A percentile compares a stretch with the other conserved stretches of the same genome.
Conservation (phyloP, 2,113 vertebrate species). For the Lycaon pictus region DNA sequence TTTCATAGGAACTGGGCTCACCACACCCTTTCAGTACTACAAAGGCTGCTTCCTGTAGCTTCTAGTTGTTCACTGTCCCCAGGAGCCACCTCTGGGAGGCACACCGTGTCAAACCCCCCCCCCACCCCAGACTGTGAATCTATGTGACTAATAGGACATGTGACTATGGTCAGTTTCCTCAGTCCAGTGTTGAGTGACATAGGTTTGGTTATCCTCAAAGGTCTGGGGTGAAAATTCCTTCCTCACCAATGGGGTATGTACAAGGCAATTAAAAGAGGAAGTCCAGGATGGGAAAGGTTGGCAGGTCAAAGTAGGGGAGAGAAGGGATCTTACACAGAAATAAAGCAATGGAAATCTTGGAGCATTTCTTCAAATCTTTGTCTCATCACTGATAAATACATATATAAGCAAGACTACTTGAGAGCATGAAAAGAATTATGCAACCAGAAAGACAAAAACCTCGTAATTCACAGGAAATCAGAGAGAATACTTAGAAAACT, state of each 20-base stretch:
- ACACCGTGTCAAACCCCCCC: too few relatives aligned
- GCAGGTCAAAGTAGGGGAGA: neutral
- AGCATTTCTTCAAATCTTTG: neutral
- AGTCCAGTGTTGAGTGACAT: neutral
- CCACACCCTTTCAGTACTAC: neutral
- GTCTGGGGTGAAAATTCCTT: neutral
- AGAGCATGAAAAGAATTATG: neutral
- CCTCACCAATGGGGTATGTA: neutral
- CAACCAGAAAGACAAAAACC: neutral
- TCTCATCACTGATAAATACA: neutral
- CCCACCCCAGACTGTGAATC: accelerated
- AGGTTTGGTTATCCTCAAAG: neutral
- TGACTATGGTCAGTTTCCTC: neutral
- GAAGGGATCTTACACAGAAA: neutral
- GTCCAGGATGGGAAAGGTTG: neutral
- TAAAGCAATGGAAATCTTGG: neutral
- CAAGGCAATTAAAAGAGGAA: neutral
- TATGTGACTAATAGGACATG: neutral
- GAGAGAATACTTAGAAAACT: neutral
- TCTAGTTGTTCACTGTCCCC: neutral
- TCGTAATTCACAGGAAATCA: neutral
- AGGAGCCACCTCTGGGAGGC: neutral
- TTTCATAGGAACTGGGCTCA: neutral
- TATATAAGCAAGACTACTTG: neutral
- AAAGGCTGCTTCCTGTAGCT: neutral